Conservation (phyloP, 2,113 vertebrate species). For the Hoplias malabaricus region DNA sequence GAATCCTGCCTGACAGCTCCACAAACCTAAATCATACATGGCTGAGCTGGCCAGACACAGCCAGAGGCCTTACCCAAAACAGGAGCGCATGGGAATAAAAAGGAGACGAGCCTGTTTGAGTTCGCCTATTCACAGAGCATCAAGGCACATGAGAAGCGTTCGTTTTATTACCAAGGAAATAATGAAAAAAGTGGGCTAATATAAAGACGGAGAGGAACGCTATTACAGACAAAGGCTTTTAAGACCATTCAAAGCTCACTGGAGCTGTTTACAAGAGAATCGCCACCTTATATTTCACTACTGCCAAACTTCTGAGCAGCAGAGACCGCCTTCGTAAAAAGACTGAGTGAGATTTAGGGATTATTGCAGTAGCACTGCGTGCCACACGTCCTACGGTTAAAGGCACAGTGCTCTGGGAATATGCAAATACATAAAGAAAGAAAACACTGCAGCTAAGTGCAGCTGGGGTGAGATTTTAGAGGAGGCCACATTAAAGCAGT, state of each 20-base stretch:
- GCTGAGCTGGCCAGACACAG: neutral
- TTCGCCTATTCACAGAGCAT: neutral
- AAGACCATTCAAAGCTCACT: conserved; percentile 12
- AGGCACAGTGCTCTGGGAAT: neutral
- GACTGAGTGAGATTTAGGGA: neutral
- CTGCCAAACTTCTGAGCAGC: neutral
- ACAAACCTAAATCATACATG: neutral
- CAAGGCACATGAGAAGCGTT: neutral
- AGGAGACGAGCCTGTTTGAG: neutral
- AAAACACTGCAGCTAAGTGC: neutral
- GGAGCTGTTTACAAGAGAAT: conserved; percentile 3
- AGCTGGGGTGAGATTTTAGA: conserved; percentile 29
- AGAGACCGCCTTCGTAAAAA: neutral
- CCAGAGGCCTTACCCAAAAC: neutral
- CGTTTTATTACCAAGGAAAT: neutral
- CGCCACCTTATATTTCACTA: neutral
- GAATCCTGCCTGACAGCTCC: neutral
- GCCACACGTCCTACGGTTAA: neutral
- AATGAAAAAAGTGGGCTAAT: neutral
- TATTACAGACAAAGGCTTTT: neutral
- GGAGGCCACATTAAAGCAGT: conserved; percentile 29
- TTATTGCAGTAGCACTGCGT: neutral
- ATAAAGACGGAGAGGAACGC: neutral
- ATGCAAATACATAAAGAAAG: neutral
- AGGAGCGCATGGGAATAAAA: neutral